Conservation (phyloP, 1,140 invertebrate genomes). For the Triops longicaudatus region DNA sequence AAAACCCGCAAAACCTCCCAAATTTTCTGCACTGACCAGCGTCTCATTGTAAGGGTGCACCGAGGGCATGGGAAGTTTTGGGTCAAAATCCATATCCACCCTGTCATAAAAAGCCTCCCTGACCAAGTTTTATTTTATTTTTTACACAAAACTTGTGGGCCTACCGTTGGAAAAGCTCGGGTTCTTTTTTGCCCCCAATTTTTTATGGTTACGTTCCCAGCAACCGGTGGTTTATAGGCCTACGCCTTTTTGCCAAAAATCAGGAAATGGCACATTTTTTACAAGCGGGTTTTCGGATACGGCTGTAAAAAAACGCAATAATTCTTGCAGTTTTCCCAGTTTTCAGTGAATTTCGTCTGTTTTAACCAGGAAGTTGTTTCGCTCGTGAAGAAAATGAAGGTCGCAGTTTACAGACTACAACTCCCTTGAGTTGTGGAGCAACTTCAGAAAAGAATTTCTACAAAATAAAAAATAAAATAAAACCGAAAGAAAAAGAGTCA, state of each 20-base stretch:
- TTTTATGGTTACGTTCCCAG: neutral
- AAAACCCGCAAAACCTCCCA: neutral
- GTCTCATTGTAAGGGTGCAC: neutral
- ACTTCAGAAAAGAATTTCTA: no score
- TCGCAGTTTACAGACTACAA: neutral
- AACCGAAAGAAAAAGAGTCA: neutral
- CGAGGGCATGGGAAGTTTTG: neutral
- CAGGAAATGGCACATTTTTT: neutral
- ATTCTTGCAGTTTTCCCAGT: neutral
- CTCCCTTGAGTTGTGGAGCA: neutral
- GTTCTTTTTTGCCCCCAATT: neutral
- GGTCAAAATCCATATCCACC: neutral
- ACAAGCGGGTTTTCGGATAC: neutral
- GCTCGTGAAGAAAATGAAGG: neutral
- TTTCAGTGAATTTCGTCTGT: neutral
- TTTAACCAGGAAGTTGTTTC: neutral
- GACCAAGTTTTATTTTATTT: neutral
- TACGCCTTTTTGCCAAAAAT: neutral
- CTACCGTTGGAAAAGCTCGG: neutral
- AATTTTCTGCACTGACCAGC: conserved; percentile 6
- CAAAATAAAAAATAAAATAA: neutral
- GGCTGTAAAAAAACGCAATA: neutral
- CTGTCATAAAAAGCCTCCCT: neutral
- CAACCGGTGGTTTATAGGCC: conserved; percentile 14
- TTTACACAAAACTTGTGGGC: neutral